Percentiles rank a stretch among this genome's conserved stretches.
Evolutionary conservation across 2,888 invertebrate species (phyloP).

Genomic region (Nemapogon koenigi): DNA sequence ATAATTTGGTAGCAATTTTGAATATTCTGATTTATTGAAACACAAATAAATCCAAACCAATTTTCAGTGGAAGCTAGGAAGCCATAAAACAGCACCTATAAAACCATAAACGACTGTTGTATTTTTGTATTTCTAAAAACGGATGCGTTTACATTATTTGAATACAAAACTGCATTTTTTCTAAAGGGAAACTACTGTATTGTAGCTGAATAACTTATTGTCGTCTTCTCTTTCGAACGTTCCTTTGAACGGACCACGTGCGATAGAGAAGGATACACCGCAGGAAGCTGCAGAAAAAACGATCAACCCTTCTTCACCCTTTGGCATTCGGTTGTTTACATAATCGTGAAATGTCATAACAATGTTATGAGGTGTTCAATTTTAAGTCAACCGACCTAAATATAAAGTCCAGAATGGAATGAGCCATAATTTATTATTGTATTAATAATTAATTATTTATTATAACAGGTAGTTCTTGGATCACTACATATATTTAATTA

Average conservation of each 20-base stretch:
- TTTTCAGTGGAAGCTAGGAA: constrained; percentile 4
- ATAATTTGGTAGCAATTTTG: too few species aligned
- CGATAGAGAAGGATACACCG: constrained; percentile 35
- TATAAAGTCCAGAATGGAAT: constrained; percentile 24
- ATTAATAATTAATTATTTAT: not conserved
- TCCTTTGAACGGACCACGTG: constrained; percentile 15
- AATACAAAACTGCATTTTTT: constrained; percentile 50
- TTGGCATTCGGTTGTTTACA: constrained; percentile 51
- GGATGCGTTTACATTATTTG: constrained; percentile 57
- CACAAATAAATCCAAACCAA: too few species aligned
- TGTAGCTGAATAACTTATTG: constrained; percentile 17
- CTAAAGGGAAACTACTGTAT: constrained; percentile 25
- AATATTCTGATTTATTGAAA: too few species aligned
- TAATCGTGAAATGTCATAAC: constrained; percentile 32
- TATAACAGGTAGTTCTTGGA: constrained; percentile 1
- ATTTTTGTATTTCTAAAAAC: constrained; percentile 55
- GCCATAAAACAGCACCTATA: constrained; percentile 6
- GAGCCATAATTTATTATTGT: too few species aligned
- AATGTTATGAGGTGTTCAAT: constrained; percentile 20
- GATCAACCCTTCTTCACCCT: constrained; percentile 61
- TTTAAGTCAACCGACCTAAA: constrained; percentile 23
- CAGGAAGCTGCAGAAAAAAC: constrained; percentile 61
- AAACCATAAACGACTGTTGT: constrained; percentile 24
- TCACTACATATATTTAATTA: too few species aligned
- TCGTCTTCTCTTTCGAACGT: not conserved